Conservation (phyloP, 2,113 vertebrate genomes). For the Megalops atlanticus region DNA sequence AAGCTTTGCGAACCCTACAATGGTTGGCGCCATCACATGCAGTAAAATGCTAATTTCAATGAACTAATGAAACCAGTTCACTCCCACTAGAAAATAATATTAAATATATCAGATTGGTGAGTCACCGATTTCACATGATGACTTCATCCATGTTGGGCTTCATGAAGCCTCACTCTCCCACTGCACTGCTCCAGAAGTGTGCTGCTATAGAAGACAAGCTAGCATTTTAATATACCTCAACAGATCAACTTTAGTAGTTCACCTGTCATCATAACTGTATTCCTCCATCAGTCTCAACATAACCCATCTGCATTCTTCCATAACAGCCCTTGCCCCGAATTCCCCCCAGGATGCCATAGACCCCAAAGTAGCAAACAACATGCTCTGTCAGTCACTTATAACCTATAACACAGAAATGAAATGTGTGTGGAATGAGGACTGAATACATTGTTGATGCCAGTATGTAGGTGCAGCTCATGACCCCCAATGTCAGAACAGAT, state of each 20-base stretch:
- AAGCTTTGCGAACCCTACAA: too few relatives aligned
- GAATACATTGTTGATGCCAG: not conserved
- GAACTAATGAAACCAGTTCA: too few relatives aligned
- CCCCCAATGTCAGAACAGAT: not conserved
- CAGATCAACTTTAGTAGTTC: too few relatives aligned
- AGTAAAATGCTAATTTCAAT: too few relatives aligned
- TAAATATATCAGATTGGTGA: too few relatives aligned
- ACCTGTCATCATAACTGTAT: not conserved
- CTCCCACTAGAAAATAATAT: too few relatives aligned
- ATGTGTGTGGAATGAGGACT: not conserved
- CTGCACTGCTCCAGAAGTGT: not conserved
- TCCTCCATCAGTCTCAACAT: not conserved
- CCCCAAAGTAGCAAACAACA: conserved; percentile 41
- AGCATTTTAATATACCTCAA: too few relatives aligned
- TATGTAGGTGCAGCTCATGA: not conserved
- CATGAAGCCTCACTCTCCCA: not conserved
- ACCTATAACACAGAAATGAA: conserved; percentile 12
- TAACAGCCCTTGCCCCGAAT: conserved; percentile 49
- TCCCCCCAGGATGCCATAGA: conserved; percentile 32
- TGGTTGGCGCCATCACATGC: too few relatives aligned
- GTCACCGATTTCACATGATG: not conserved
- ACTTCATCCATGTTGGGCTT: not conserved
- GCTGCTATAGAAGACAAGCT: too few relatives aligned
- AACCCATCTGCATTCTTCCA: not conserved
- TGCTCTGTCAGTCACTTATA: conserved; percentile 40